Evolutionary conservation across 2,113 vertebrate species (phyloP), one percentile per base, ranked within the genome.

Genomic region (Nibea coibor): DNA sequence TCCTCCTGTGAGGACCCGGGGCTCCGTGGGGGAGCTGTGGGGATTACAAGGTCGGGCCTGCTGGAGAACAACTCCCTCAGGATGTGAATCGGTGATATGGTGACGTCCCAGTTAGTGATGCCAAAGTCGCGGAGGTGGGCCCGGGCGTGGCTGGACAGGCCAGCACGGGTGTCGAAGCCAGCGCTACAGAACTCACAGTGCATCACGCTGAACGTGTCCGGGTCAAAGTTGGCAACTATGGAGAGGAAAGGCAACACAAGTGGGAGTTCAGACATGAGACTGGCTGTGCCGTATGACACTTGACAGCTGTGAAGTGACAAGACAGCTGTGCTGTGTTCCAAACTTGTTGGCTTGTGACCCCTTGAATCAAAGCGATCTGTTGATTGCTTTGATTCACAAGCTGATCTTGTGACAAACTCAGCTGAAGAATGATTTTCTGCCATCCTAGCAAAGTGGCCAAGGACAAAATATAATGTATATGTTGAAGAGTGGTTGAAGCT

Each of bases 31-130:
- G 95, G 82, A 78, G 93, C 94, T 0, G 94, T 92, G 66, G 80
- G 96, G 88, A 96, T 68, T 0, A 95, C 95, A 3, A 95, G 95
- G 92, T 97, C 96, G 0, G 97, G 90, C 0, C 97, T 95, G 84
- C 96, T 97, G 88, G 97, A 97, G 89, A 99, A 95, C 39, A 99
- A 89, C 93, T 98, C 96, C 72, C 97, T 95, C 61, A 99, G 94
- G 77, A 99, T 97, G 93, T 97, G 97, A 80, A 99, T 99, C 2
- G 98, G 98, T 0, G 97, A 98, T 78, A 98, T 95, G 48, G 97
- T 98, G 58, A 98, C 96, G 59, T 98, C 97, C 98, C 98, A 99
- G 94, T 98, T 98, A 81, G 97, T 98, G 89, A 99, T 98, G 28
- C 97, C 97, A 7, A 99, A 98, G 93, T 99, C 98, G 0, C 98